Evolutionary conservation across 2,797 vertebrate species (phyloP).

Genomic region (Lepus oiostolus): DNA sequence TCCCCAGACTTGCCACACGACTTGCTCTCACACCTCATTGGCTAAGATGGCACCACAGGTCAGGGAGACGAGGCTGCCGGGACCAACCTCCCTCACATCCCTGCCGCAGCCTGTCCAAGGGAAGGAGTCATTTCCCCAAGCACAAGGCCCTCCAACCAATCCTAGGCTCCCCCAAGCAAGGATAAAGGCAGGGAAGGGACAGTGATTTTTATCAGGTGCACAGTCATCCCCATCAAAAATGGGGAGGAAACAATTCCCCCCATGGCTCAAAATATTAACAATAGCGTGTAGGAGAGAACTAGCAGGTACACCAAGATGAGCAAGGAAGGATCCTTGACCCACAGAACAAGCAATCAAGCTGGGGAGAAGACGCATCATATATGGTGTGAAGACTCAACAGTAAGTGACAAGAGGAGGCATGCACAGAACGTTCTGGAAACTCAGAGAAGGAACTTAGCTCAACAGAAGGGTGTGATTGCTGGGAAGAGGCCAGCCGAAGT

Average conservation of each 20-base stretch:
- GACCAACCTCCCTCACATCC: not conserved
- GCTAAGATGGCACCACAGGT: not conserved
- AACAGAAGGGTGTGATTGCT: not conserved
- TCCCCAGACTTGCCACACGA: not conserved
- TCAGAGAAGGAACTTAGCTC: not conserved
- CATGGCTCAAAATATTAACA: constrained; percentile 10
- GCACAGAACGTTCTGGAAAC: not conserved
- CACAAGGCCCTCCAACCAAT: not conserved
- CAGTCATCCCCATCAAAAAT: not conserved
- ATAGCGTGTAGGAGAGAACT: not conserved
- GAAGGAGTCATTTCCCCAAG: constrained; percentile 14
- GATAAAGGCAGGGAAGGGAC: not conserved
- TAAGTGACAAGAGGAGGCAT: not conserved
- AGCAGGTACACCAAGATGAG: not conserved
- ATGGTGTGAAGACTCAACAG: not conserved
- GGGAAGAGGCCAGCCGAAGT: not conserved
- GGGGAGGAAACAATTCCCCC: not conserved
- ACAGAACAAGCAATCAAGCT: not conserved
- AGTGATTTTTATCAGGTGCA: not conserved
- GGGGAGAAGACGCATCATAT: not conserved
- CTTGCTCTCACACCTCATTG: constrained; percentile 38
- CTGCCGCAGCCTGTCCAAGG: not conserved
- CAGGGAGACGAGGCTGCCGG: not conserved
- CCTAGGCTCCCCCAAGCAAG: not conserved
- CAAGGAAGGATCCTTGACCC: not conserved